Evolutionary conservation across 92 coral and sea anemone species (phyloP).

Genomic region (Parazoanthus atlanticus): DNA sequence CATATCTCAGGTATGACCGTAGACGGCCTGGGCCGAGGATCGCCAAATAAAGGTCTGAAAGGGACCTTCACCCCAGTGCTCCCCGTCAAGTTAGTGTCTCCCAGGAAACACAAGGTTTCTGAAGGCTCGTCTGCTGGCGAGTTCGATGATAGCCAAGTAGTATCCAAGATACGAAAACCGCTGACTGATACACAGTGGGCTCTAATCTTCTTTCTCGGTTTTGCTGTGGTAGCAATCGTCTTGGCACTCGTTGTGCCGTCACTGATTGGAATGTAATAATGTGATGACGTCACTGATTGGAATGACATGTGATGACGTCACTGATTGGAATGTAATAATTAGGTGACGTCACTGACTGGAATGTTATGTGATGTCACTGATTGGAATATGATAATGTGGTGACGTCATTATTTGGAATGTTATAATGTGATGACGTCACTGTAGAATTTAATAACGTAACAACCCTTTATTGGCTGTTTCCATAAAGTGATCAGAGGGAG

Average conservation of each 20-base stretch:
- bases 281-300: too few relatives aligned
- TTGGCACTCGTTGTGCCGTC: constrained; percentile 74
- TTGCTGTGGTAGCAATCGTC: constrained; percentile 68
- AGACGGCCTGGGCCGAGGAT: constrained; percentile 45
- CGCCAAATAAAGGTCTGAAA: constrained; percentile 74
- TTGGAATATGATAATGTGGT: not conserved
- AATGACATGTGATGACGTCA: too few relatives aligned
- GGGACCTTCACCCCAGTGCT: constrained; percentile 75
- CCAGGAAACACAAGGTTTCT: constrained; percentile 61
- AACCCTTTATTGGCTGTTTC: not conserved
- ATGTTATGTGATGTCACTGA: too few relatives aligned
- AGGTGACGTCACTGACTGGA: too few relatives aligned
- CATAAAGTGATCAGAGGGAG: not conserved
- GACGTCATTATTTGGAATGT: too few relatives aligned
- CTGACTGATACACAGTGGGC: constrained; percentile 95
- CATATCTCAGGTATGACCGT: constrained; percentile 48
- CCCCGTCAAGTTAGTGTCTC: constrained; percentile 67
- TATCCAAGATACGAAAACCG: constrained; percentile 49
- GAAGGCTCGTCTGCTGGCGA: constrained; percentile 57
- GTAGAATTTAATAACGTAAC: not conserved
- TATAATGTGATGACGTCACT: not conserved
- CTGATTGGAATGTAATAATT: too few relatives aligned
- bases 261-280: constrained; percentile 57
- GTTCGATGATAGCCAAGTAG: constrained; percentile 36
- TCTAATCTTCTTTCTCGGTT: constrained; percentile 81